Percentiles rank a stretch among this genome's conserved stretches.
Evolutionary conservation across 2,797 vertebrate genomes (phyloP).

Genomic region (Pangasius larnaudii): DNA sequence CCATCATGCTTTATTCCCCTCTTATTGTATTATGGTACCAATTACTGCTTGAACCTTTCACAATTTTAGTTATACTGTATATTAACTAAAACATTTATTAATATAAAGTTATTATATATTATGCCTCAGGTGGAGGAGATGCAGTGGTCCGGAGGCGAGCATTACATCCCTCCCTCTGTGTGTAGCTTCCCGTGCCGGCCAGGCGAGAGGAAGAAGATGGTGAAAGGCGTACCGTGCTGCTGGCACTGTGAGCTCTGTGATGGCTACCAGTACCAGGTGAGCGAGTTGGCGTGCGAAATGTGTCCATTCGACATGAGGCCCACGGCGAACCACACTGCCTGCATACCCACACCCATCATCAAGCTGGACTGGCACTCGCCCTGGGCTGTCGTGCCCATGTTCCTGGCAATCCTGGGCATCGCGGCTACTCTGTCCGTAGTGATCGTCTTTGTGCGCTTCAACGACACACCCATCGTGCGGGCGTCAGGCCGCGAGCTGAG

Average conservation of each 20-base stretch:
- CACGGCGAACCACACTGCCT: slow-evolving; percentile 78
- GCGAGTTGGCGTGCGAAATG: slow-evolving; percentile 83
- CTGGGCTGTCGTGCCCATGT: slow-evolving; percentile 83
- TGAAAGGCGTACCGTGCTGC: slow-evolving; percentile 91
- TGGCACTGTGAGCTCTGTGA: slow-evolving; percentile 95
- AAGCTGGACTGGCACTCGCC: slow-evolving; percentile 87
- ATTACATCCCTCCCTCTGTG: slow-evolving; percentile 77
- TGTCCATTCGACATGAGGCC: slow-evolving; percentile 86
- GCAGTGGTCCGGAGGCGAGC: slow-evolving; percentile 81
- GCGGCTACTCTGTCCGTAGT: slow-evolving; percentile 78
- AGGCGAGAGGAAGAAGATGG: slow-evolving; percentile 90
- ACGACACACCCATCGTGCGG: slow-evolving; percentile 88
- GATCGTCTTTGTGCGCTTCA: slow-evolving; percentile 82
- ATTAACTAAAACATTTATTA: not conserved
- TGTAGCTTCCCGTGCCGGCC: slow-evolving; percentile 88
- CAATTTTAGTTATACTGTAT: not conserved
- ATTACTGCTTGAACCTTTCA: not conserved
- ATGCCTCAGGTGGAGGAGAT: slow-evolving; percentile 79
- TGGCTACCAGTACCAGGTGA: slow-evolving; percentile 85
- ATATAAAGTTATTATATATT: not conserved
- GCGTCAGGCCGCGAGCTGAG: slow-evolving; percentile 89
- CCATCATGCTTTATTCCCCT: not conserved
- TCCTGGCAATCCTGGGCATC: slow-evolving; percentile 84
- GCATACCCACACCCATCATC: slow-evolving; percentile 84
- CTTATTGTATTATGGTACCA: not conserved